These are phyloP conservation scores for Echinometra lucunter DNA, from an alignment of 53 echinoderm and acorn worm genomes.

Conservation along the genomic window DNA sequence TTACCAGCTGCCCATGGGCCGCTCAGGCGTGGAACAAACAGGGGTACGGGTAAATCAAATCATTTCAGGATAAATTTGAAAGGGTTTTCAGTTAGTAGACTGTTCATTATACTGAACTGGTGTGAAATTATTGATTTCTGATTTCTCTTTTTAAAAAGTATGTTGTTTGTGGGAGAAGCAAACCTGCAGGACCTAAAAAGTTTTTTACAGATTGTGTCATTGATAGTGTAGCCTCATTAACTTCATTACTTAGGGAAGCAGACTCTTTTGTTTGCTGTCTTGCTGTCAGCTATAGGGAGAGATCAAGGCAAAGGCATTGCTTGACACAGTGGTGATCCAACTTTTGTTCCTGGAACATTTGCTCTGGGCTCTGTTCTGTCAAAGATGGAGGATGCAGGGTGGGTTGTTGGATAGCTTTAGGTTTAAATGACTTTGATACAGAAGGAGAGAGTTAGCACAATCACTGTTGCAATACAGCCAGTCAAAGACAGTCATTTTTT, in stretches of 20 bases:
- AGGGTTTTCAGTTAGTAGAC: neutral
- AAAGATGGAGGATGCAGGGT: no score
- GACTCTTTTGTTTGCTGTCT: neutral
- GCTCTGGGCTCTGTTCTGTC: no score
- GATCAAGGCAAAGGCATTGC: no score
- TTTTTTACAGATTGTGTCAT: neutral
- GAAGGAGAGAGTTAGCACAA: no score
- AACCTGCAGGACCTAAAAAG: neutral
- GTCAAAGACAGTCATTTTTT: no score
- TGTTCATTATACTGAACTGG: neutral
- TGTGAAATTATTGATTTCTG: neutral
- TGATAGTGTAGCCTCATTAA: neutral
- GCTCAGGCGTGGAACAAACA: neutral
- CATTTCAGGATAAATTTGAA: neutral
- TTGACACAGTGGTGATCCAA: no score
- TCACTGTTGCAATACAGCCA: no score
- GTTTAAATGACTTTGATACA: no score
- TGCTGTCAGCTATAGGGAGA: neutral
- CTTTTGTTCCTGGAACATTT: no score
- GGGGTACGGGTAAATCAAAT: neutral
- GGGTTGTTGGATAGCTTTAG: no score
- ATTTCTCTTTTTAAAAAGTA: neutral
- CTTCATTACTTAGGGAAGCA: neutral
- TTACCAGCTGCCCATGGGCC: neutral
- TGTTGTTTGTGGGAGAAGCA: neutral